Conservation (phyloP, 92 coral and sea anemone species). For the Plumapathes pennacea region DNA sequence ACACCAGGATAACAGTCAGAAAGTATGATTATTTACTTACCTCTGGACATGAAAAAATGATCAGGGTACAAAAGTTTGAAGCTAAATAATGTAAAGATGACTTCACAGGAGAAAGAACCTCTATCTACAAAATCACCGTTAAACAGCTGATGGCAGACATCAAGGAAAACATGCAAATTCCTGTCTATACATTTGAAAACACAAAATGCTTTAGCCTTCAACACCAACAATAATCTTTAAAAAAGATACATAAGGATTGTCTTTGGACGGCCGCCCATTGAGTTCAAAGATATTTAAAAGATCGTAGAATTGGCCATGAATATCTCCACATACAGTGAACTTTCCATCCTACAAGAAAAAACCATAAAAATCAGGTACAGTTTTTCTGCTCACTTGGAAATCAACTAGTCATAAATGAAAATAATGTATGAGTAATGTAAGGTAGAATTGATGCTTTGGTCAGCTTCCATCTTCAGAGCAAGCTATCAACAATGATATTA, state of each 20-base stretch:
- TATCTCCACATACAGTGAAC: conserved; percentile 98
- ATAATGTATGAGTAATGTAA: not conserved
- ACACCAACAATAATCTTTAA: too few species aligned
- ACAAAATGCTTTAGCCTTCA: too few species aligned
- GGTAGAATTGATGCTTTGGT: too few species aligned
- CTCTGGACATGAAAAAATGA: conserved; percentile 97
- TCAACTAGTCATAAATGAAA: not conserved
- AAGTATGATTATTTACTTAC: conserved; percentile 26
- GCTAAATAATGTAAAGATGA: conserved; percentile 93
- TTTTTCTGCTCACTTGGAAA: not conserved
- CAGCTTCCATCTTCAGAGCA: too few species aligned
- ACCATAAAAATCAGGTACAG: not conserved
- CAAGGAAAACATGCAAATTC: too few species aligned
- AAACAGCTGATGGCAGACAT: conserved; percentile 92
- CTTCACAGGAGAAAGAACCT: conserved; percentile 99
- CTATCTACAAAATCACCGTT: conserved; percentile 99
- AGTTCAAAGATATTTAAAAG: conserved; percentile 86
- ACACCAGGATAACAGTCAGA: too few species aligned
- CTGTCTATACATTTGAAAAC: too few species aligned
- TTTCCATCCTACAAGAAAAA: conserved; percentile 57
- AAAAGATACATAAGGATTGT: conserved; percentile 99
- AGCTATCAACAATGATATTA: too few species aligned
- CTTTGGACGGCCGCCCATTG: conserved; percentile 85
- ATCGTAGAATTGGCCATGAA: conserved; percentile 98
- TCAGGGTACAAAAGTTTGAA: conserved; percentile 91